Evolutionary conservation across 2,888 invertebrate species (phyloP).

Genomic region (Melitaea athalia): DNA sequence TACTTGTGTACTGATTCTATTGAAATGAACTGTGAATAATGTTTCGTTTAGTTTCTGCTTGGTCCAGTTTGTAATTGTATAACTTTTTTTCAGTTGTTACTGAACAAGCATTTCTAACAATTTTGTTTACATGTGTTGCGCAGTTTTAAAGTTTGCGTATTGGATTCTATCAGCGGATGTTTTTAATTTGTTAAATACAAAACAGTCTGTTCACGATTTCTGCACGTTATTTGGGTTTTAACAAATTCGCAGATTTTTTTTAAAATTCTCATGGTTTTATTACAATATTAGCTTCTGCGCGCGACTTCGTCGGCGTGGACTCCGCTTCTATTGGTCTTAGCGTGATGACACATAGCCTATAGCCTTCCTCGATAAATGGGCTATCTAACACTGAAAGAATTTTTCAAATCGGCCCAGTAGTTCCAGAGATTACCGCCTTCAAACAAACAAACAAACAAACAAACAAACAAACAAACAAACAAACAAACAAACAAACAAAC

Average conservation of each 20-base stretch:
- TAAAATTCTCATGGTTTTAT: not conserved
- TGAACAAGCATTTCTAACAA: constrained; percentile 26
- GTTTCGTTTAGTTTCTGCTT: constrained; percentile 2
- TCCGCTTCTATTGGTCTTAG: no score
- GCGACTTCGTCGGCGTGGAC: no score
- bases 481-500: no score
- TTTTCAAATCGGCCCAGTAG: no score
- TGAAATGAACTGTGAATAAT: not conserved
- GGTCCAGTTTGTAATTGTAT: constrained; percentile 15
- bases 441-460: no score
- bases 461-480: no score
- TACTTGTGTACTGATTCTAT: not conserved
- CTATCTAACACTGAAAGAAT: no score
- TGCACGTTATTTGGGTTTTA: not conserved
- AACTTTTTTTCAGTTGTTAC: constrained; percentile 25
- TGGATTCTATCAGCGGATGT: not conserved
- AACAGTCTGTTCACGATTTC: not conserved
- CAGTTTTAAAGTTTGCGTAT: constrained; percentile 15
- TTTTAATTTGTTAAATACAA: constrained; percentile 6
- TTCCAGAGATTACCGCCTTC: no score
- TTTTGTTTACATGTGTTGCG: constrained; percentile 24
- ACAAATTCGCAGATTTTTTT: not conserved
- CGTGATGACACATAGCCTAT: no score
- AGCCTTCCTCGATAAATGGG: no score
- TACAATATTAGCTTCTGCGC: no score